phyloP scores from a whole-genome alignment of 53 echinoderm and acorn worm genomes.

The Paracentrotus lividus region DNA sequence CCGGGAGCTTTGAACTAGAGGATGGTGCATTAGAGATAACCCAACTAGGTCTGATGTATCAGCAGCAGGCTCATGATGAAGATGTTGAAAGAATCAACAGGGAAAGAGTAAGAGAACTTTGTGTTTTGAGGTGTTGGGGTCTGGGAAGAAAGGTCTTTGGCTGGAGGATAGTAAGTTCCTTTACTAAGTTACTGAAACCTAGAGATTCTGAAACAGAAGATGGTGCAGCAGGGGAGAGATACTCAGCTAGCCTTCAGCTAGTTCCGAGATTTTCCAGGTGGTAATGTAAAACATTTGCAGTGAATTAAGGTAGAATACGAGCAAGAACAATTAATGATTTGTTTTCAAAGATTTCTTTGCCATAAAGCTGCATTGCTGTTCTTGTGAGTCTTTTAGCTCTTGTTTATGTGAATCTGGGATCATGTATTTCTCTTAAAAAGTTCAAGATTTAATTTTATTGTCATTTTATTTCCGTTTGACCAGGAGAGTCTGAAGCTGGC shows the following conservation, averaged over 20 bases:
- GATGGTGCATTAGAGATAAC: slow-evolving; percentile 82
- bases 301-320: too few species aligned
- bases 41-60: slow-evolving; percentile 89
- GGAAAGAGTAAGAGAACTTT: slow-evolving; percentile 94
- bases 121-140: too few species aligned
- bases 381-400: too few species aligned
- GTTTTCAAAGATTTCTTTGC: too few species aligned
- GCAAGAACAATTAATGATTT: too few species aligned
- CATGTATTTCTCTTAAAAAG: neutral
- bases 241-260: slow-evolving; percentile 90
- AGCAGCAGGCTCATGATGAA: slow-evolving; percentile 95
- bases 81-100: slow-evolving; percentile 89
- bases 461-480: neutral
- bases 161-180: too few species aligned
- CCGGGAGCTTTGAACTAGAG: slow-evolving; percentile 88
- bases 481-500: slow-evolving; percentile 86
- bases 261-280: too few species aligned
- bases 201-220: slow-evolving; percentile 86
- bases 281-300: too few species aligned
- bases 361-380: too few species aligned
- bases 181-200: too few species aligned
- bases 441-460: neutral
- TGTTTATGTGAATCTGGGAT: too few species aligned
- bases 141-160: too few species aligned
- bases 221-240: slow-evolving; percentile 86